Evolutionary conservation across 2,113 vertebrate species (phyloP).

Genomic region (Sceloporus tristichus): DNA sequence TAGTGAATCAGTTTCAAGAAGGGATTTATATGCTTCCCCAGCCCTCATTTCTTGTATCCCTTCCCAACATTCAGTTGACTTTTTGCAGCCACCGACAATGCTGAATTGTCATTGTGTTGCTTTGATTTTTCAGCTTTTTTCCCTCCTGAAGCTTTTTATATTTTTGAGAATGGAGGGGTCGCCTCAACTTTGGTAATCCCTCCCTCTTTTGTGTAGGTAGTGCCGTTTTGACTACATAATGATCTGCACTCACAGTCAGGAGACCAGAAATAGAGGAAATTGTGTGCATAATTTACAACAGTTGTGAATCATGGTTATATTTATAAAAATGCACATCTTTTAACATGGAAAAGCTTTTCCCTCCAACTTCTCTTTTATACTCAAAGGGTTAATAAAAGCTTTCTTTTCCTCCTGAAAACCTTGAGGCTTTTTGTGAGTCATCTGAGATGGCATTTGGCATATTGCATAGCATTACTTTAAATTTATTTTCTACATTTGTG

Average conservation of each 20-base stretch:
- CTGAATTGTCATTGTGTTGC: background rate
- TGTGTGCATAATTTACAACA: background rate
- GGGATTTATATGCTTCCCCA: no score
- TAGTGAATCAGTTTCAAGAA: no score
- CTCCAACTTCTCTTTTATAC: background rate
- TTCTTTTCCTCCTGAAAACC: slow-evolving; percentile 49
- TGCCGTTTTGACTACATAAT: background rate
- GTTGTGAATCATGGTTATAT: background rate
- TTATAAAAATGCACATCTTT: background rate
- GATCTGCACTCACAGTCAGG: background rate
- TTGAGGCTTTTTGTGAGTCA: slow-evolving; percentile 44
- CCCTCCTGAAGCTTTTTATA: background rate
- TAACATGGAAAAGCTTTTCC: background rate
- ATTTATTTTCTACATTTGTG: background rate
- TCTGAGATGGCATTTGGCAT: slow-evolving; percentile 19
- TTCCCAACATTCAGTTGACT: background rate
- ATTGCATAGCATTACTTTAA: slow-evolving; percentile 45
- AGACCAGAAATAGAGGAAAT: background rate
- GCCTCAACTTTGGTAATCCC: background rate
- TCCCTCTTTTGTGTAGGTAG: background rate
- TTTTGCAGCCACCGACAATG: background rate
- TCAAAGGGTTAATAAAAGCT: slow-evolving; percentile 47
- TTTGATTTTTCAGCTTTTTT: background rate
- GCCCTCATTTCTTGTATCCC: no score
- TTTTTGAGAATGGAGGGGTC: background rate